Evolutionary conservation across 2,113 vertebrate genomes (phyloP).

Genomic region (Petromus typicus): DNA sequence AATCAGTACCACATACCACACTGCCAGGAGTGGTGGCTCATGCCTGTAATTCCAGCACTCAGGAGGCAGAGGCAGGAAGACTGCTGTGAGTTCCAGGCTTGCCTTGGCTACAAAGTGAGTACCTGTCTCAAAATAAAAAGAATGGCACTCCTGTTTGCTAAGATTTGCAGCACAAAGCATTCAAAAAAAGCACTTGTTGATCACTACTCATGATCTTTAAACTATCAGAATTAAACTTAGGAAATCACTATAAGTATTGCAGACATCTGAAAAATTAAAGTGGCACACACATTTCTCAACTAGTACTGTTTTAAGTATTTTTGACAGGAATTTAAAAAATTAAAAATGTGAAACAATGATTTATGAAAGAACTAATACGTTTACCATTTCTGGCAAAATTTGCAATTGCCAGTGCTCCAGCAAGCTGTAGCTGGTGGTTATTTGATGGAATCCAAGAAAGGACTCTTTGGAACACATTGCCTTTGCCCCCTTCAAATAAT

Average conservation of each 20-base stretch:
- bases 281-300: background rate
- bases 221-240: slow-evolving; percentile 9
- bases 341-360: background rate
- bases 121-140: no score
- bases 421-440: slow-evolving; percentile 98
- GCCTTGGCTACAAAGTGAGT: no score
- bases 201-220: background rate
- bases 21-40: no score
- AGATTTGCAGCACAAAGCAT: background rate
- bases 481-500: slow-evolving; percentile 97
- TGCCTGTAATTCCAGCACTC: no score
- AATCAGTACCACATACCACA: no score
- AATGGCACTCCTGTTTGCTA: slow-evolving; percentile 4
- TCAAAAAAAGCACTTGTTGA: slow-evolving; percentile 19
- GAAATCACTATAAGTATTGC: background rate
- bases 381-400: slow-evolving; percentile 99
- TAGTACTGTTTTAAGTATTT: background rate
- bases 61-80: no score
- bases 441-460: slow-evolving; percentile 98
- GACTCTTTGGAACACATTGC: slow-evolving; percentile 97
- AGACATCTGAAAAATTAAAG: slow-evolving; percentile 39
- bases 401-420: slow-evolving; percentile 97
- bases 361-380: slow-evolving; percentile 45
- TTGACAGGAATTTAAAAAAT: slow-evolving; percentile 11
- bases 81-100: no score